These are phyloP conservation scores for Cyprinodon tularosa DNA, from an alignment of 2,113 vertebrate genomes.

Conservation along the genomic window DNA sequence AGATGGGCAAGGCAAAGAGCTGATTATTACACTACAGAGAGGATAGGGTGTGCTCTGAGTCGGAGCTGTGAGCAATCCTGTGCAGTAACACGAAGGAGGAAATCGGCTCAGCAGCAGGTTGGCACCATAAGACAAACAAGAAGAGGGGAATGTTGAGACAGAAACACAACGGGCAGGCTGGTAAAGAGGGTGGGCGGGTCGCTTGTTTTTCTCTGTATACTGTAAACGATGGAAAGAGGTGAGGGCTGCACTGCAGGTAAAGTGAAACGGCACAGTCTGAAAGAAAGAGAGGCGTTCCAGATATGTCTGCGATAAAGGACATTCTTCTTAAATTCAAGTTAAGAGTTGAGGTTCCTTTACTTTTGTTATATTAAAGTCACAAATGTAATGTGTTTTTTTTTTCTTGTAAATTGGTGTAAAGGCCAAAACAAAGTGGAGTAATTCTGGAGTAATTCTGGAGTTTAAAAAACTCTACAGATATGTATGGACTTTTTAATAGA, in stretches of 20 bases:
- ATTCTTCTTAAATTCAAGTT: too few relatives aligned
- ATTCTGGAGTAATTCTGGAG: too few relatives aligned
- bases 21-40: background rate
- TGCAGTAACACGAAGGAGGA: background rate
- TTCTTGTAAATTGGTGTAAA: too few relatives aligned
- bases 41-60: background rate
- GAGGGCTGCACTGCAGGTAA: background rate
- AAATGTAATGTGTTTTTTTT: too few relatives aligned
- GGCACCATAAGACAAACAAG: background rate
- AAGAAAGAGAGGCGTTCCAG: background rate
- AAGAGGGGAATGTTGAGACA: background rate
- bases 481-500: background rate
- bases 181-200: background rate
- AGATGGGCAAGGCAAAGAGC: background rate
- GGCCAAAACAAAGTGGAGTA: too few relatives aligned
- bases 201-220: background rate
- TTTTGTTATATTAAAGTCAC: too few relatives aligned
- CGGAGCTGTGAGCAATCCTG: background rate
- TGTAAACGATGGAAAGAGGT: background rate
- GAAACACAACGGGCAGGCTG: conserved; percentile 1
- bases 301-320: background rate
- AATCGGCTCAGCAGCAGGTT: background rate
- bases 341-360: too few relatives aligned
- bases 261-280: background rate
- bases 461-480: background rate